Evolutionary conservation across 2,888 invertebrate species (phyloP), one percentile per base, ranked within the genome.

Genomic region (Cetonia aurata): DNA sequence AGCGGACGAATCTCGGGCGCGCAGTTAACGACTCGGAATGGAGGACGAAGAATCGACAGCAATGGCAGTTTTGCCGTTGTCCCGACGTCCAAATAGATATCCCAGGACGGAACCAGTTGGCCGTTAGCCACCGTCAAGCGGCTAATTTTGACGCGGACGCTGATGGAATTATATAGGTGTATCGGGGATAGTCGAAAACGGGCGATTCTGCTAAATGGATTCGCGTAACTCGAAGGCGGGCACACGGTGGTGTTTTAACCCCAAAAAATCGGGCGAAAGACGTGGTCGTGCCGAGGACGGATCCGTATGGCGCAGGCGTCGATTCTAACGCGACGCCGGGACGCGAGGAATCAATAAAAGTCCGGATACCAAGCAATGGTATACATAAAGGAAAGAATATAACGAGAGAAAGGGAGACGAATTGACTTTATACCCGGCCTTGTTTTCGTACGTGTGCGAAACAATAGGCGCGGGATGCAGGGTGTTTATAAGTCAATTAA

Each of bases 141-240:
- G 77, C 76, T 78, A 77, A 77, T 74, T 78, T 77, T 78, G 75
- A 74, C 69, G 50, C 70, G 52, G 69, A 73, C 73, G 46, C 25
- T 25, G 46, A 60, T 1, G 19, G 15, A 15, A 15, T 50, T 25
- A 56, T 41, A 56, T 37, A 15, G 17, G n/a, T 9, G 37, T 37
- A 9, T 17, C n/a, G n/a, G 25, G 25, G 25, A 12, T n/a, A n/a
- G 10, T 50, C 10, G 53, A 1, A 10, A 31, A 12, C 25, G 25
- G 25, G 12, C 44, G 44, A 44, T 13, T 44, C 10, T 44, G 10
- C 6, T 41, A 41, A 6, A 2, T 6, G 44, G 44, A 6, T 44
- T 44, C 44, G 44, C 44, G 13, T n/a, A 13, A 44, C 12, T 53
- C 53, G 53, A 53, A 6, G 13, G 46, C 15, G 60, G n/a, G 57